Percentiles rank a stretch among this genome's conserved stretches.
Evolutionary conservation across 2,888 invertebrate species (phyloP).

Genomic region (Tinea trinotella): DNA sequence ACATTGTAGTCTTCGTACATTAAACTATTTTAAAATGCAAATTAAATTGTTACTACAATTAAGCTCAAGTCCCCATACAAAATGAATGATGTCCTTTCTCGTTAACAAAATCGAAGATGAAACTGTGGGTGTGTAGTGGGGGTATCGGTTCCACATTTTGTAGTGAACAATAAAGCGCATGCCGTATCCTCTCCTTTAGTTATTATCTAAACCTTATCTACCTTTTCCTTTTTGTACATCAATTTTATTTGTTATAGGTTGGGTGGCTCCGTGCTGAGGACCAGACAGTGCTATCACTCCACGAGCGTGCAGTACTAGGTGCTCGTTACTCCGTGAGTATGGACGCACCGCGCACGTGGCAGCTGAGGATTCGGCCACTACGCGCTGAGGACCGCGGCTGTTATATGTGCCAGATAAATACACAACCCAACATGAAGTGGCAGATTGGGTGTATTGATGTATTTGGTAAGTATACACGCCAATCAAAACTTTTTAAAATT

Average conservation of each 20-base stretch:
- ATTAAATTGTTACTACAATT: too few relatives aligned
- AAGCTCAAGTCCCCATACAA: too few relatives aligned
- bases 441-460: conserved; percentile 91
- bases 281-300: conserved; percentile 90
- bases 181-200: too few relatives aligned
- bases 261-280: conserved; percentile 93
- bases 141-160: too few relatives aligned
- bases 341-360: conserved; percentile 89
- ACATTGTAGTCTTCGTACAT: too few relatives aligned
- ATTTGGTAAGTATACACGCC: conserved; percentile 75
- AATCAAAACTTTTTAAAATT: not conserved
- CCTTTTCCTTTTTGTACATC: too few relatives aligned
- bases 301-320: conserved; percentile 88
- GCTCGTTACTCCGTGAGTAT: conserved; percentile 85
- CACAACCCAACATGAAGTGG: conserved; percentile 85
- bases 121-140: too few relatives aligned
- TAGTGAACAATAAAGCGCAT: too few relatives aligned
- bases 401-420: conserved; percentile 95
- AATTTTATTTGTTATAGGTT: conserved; percentile 71
- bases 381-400: conserved; percentile 88
- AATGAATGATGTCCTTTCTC: too few relatives aligned
- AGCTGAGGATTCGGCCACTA: conserved; percentile 85
- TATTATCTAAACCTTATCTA: too few relatives aligned
- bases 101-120: too few relatives aligned
- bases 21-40: too few relatives aligned